phyloP scores from a whole-genome alignment of 1,140 invertebrate species.

The Reticulitermes speratus region DNA sequence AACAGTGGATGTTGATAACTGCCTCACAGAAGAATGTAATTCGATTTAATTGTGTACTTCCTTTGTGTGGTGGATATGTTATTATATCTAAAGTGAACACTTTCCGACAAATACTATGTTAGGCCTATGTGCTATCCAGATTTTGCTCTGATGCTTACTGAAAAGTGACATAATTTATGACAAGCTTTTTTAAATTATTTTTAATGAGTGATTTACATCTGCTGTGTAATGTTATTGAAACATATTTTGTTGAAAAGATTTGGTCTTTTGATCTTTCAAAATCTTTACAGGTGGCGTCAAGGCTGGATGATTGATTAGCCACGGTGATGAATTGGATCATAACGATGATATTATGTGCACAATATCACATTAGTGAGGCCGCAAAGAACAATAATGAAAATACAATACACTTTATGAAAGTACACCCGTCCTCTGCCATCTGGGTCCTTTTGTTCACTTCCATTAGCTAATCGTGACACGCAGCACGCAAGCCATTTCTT shows the following conservation, averaged over 20 bases:
- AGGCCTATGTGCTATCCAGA: not conserved
- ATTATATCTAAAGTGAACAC: too few relatives aligned
- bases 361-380: not conserved
- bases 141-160: not conserved
- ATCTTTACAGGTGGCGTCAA: not conserved
- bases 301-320: not conserved
- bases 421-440: not conserved
- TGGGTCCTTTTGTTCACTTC: not conserved
- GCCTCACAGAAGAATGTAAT: too few relatives aligned
- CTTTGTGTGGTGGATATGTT: too few relatives aligned
- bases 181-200: not conserved
- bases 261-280: conserved; percentile 9
- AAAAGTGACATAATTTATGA: not conserved
- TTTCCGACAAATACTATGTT: too few relatives aligned
- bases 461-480: not conserved
- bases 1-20: too few relatives aligned
- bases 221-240: not conserved
- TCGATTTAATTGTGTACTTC: too few relatives aligned
- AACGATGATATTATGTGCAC: conserved; percentile 1
- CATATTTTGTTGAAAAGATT: not conserved
- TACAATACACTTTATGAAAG: not conserved
- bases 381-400: not conserved
- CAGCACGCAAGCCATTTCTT: too few relatives aligned
- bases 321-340: conserved; percentile 6
- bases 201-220: not conserved